A percentile compares a stretch with the other conserved stretches of the same genome.
phyloP scores from a whole-genome alignment of 2,113 vertebrate species.

The Pelmatolapia mariae region DNA sequence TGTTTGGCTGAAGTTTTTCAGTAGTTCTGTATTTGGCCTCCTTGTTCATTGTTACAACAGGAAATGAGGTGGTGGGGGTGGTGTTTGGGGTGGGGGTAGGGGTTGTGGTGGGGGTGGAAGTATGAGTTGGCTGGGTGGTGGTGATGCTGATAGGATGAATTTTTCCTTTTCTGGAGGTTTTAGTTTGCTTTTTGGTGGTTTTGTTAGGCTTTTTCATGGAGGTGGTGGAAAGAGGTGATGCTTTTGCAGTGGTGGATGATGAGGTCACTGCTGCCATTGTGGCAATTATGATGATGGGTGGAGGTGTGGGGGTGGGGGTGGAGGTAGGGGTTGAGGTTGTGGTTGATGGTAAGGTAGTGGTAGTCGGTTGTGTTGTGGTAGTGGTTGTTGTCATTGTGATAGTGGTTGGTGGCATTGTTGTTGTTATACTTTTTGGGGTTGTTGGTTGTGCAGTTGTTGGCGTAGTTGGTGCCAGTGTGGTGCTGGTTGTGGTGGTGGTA shows the following conservation, averaged over 20 bases:
- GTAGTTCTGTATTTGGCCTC: background rate
- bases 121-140: background rate
- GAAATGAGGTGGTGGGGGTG: background rate
- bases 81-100: background rate
- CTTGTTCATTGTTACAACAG: background rate
- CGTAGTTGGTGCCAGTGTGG: background rate
- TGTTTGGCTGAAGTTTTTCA: background rate
- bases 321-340: background rate
- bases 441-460: background rate
- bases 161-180: background rate
- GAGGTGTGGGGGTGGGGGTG: background rate
- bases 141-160: background rate
- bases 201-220: background rate
- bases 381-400: background rate
- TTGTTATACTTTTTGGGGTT: background rate
- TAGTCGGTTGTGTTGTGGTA: background rate
- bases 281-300: background rate
- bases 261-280: background rate
- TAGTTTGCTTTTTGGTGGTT: background rate
- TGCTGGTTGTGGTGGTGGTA: background rate
- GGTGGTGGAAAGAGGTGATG: background rate
- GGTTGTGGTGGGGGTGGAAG: background rate
- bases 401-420: background rate
- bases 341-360: background rate
- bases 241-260: background rate